Conservation (phyloP, 2,113 vertebrate species). For the Salminus brasiliensis region DNA sequence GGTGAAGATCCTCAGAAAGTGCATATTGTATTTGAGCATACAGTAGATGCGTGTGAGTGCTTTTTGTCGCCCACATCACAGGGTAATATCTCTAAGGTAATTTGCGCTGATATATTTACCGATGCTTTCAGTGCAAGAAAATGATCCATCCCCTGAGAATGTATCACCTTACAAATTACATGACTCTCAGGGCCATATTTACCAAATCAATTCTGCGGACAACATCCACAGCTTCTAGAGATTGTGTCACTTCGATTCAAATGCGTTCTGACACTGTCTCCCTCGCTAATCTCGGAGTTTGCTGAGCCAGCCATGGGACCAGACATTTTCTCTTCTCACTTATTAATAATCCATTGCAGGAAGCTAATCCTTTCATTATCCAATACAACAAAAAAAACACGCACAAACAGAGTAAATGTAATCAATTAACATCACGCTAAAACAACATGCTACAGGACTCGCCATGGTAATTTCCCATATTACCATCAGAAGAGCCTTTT, state of each 20-base stretch:
- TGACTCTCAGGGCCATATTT: constrained; percentile 54
- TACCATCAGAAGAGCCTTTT: constrained; percentile 48
- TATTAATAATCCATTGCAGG: constrained; percentile 49
- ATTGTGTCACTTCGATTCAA: constrained; percentile 42
- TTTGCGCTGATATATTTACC: constrained; percentile 51
- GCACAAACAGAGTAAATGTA: constrained; percentile 39
- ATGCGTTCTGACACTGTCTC: constrained; percentile 51
- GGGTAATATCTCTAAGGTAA: constrained; percentile 48
- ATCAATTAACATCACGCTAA: constrained; percentile 40
- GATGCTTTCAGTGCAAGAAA: constrained; percentile 50
- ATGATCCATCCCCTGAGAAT: constrained; percentile 45
- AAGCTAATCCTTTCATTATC: constrained; percentile 46
- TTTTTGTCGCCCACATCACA: constrained; percentile 40
- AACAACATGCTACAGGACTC: constrained; percentile 45
- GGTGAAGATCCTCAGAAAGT: background rate
- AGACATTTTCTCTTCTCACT: constrained; percentile 38
- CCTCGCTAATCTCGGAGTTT: constrained; percentile 46
- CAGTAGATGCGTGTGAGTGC: background rate
- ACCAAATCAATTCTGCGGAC: constrained; percentile 60
- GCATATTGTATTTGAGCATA: constrained; percentile 7
- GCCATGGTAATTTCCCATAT: constrained; percentile 34
- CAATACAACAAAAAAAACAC: constrained; percentile 37
- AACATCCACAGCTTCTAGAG: constrained; percentile 43
- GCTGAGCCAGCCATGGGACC: constrained; percentile 34
- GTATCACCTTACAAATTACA: constrained; percentile 51